Base-by-base conservation (phyloP, 2,888 invertebrate species). In the Drosophila mimetica region DNA sequence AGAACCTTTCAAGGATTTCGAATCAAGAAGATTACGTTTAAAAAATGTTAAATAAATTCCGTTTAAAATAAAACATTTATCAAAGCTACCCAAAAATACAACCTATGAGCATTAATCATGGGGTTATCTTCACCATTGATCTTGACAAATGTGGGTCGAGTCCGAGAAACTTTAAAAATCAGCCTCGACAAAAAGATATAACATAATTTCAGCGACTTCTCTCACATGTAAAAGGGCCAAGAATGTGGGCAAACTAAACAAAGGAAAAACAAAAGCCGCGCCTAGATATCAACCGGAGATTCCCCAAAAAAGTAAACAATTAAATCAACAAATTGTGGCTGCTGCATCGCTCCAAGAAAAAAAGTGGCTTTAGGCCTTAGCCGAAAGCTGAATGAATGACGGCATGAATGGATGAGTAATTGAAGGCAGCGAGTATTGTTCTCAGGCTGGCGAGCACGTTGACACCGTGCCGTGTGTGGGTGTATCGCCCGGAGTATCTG, bases 371-470 rank as follows among this genome's bases (percentile, higher is more conserved):
- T 42, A 2, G 41, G 5, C 20, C 9, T 4, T 13, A 8, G 41
- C 41, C 41, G 13, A 55, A 42, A 44, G 67, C 46, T 73, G 64
- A 70, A 63, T 73, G 82, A 75, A 72, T 53, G 74, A 72, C 53
- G 73, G 65, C 54, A 76, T 83, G 84, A 83, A 82, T 83, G 80
- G 70, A 76, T 83, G 78, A 80, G 76, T 73, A 84, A 84, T 80
- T 81, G 86, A 73, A 71, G 72, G 46, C 70, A 72, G 61, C 30
- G 55, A 44, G 66, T 61, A 60, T 72, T 78, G 82, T 83, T 86
- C 82, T 82, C 82, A 85, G 73, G 88, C 80, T 74, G 28, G 71
- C 67, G 72, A 76, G 77, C 88, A 83, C 78, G 88, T 76, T 83
- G 86, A 88, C 84, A 87, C 74, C 73, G 48, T 42, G 60, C 71